phyloP scores from a whole-genome alignment of 2,797 vertebrate genomes.

The Moxostoma hubbsi region DNA sequence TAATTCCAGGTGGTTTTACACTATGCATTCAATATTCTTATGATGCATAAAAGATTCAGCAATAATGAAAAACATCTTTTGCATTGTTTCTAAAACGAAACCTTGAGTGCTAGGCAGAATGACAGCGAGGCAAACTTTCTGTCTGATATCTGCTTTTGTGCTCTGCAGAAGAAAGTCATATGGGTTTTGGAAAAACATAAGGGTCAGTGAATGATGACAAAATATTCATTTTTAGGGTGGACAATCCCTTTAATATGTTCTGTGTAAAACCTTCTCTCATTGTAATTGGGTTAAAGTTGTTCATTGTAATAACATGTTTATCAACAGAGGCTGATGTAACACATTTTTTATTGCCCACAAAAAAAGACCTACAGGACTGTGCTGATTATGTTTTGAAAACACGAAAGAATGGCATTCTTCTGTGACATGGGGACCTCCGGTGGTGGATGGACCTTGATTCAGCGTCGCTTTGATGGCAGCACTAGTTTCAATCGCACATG shows the following conservation, averaged over 20 bases:
- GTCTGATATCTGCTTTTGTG: no score
- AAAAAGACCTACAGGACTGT: slow-evolving; percentile 76
- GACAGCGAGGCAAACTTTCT: no score
- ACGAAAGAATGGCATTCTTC: slow-evolving; percentile 77
- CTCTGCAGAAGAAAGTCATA: no score
- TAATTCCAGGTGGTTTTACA: neutral
- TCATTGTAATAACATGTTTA: slow-evolving; percentile 14
- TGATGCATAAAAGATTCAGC: no score
- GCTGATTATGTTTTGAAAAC: slow-evolving; percentile 82
- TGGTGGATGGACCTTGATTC: slow-evolving; percentile 93
- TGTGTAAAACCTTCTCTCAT: no score
- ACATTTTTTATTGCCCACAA: neutral
- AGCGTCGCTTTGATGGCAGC: slow-evolving; percentile 86
- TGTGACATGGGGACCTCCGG: slow-evolving; percentile 90
- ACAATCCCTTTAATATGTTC: no score
- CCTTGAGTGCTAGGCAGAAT: neutral
- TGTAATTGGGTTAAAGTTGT: neutral
- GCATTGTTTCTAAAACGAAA: neutral
- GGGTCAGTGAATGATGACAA: no score
- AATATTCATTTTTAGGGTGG: no score
- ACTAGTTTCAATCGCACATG: slow-evolving; percentile 91
- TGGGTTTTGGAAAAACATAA: no score
- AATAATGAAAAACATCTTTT: no score
- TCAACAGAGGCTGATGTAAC: neutral
- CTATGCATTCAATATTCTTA: neutral